Evolutionary conservation across 1,140 invertebrate genomes (phyloP), one percentile per base, ranked within the genome.

Genomic region (Dendroctonus valens): DNA sequence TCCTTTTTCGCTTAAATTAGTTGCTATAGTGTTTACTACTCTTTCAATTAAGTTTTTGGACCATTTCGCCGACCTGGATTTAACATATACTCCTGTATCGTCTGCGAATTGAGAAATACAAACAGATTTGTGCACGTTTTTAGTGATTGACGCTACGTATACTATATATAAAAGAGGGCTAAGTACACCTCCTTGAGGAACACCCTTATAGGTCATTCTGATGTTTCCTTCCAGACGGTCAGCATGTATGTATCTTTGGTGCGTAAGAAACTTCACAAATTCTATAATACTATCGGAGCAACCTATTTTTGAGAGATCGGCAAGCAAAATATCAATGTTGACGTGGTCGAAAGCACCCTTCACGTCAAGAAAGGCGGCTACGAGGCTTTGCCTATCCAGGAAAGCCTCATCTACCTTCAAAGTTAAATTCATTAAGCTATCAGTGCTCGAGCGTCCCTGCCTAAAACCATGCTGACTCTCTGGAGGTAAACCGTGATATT

Each of bases 331-430:
- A 44, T 44, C 42, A 44, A 7, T 7, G n/a, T 44, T 44, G n/a
- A 44, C 42, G n/a, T 44, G 7, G n/a, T 44, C n/a, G n/a, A 44
- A 44, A n/a, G 42, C 42, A 44, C 7, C 7, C 42, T 44, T n/a
- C 7, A 44, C n/a, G n/a, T 44, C 42, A 44, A 44, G 42, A 44
- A 44, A 44, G 7, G n/a, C 42, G n/a, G 42, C 42, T 7, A 44
- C 7, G 7, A 44, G n/a, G 42, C n/a, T n/a, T 7, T 44, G 7
- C 7, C n/a, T 7, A 44, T 7, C 7, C 42, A 44, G 7, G n/a
- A 44, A 44, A n/a, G 42, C 42, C n/a, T 44, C 42, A 44, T 44
- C 42, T 44, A 44, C n/a, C 7, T n/a, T 44, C n/a, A 44, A 44
- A n/a, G 42, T n/a, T n/a, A 7, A n/a, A 44, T 44, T 44, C n/a